These are phyloP conservation scores for Schizotus pectinicornis DNA, from an alignment of 2,888 invertebrate genomes.

Conservation along the genomic window DNA sequence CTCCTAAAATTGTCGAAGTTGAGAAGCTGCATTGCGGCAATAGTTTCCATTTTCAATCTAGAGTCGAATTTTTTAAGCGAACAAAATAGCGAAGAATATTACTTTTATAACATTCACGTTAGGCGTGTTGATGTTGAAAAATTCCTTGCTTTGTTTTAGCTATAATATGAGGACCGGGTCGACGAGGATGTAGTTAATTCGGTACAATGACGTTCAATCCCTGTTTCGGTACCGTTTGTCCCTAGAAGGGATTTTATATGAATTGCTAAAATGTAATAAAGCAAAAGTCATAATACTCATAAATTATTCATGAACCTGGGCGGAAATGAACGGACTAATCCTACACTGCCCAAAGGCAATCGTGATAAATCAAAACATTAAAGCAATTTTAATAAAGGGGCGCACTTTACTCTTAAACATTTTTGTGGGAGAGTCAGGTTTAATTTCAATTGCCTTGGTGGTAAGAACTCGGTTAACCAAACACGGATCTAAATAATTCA, in stretches of 20 bases:
- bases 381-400: slow-evolving; percentile 12
- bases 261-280: slow-evolving; percentile 29
- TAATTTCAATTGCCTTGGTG: no score
- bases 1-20: no score
- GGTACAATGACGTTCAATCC: slow-evolving; percentile 14
- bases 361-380: slow-evolving; percentile 28
- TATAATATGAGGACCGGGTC: no score
- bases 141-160: neutral
- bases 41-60: no score
- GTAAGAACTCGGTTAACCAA: no score
- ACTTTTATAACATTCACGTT: no score
- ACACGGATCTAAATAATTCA: no score
- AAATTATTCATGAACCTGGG: slow-evolving; percentile 25
- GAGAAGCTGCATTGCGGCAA: no score
- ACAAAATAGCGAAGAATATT: no score
- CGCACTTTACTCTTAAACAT: neutral
- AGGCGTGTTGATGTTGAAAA: no score
- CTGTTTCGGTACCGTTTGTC: slow-evolving; percentile 10
- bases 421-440: no score
- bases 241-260: slow-evolving; percentile 21
- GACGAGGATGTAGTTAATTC: neutral
- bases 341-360: slow-evolving; percentile 21
- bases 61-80: no score
- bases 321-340: slow-evolving; percentile 27
- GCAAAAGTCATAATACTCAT: slow-evolving; percentile 29